phyloP scores from a whole-genome alignment of 2,113 vertebrate species.

The Tapirus terrestris region DNA sequence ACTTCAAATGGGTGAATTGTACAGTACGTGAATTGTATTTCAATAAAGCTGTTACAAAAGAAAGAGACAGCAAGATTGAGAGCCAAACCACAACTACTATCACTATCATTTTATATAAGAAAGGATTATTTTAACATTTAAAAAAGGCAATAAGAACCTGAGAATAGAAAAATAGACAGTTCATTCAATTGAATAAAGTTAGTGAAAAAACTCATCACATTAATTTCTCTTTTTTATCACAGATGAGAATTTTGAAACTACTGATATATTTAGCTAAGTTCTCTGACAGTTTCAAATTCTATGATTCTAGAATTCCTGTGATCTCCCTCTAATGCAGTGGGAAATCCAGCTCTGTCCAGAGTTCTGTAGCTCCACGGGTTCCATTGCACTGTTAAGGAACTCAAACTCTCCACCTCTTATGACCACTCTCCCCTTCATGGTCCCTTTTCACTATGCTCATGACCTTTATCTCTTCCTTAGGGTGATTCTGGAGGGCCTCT shows the following conservation, averaged over 20 bases:
- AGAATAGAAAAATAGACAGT: not conserved
- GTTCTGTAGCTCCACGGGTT: not conserved
- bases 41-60: not conserved
- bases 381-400: not conserved
- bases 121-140: not conserved
- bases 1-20: not conserved
- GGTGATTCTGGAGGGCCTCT: conserved; percentile 75
- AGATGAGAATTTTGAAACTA: conserved; percentile 29
- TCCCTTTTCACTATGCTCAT: not conserved
- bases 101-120: not conserved
- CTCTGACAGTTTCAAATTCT: not conserved
- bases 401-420: not conserved
- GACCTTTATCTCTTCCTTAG: conserved; percentile 31
- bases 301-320: not conserved
- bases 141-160: not conserved
- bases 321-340: not conserved
- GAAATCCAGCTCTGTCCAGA: not conserved
- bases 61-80: not conserved
- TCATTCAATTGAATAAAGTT: not conserved
- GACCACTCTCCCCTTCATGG: not conserved
- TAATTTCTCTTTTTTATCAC: not conserved
- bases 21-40: not conserved
- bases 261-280: not conserved
- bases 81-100: not conserved
- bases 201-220: not conserved